Percentiles rank a stretch among this genome's conserved stretches.
These are phyloP conservation scores for Leptobrachium leishanense DNA, from an alignment of 2,113 vertebrate genomes.

Conservation along the genomic window DNA sequence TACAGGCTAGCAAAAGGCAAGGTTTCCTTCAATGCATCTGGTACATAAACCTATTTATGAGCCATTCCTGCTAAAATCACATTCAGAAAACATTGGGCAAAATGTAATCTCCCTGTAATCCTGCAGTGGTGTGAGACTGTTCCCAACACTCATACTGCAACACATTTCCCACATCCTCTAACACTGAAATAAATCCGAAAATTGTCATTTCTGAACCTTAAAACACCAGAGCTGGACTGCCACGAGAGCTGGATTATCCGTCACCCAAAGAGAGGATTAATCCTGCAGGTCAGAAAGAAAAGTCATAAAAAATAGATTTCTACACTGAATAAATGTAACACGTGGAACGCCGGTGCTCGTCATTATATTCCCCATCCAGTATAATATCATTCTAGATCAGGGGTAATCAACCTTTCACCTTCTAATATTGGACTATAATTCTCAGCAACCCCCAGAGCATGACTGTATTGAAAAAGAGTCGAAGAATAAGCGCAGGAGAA, in stretches of 20 bases:
- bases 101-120: not conserved
- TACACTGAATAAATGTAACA: constrained; percentile 4
- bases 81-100: not conserved
- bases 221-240: constrained; percentile 10
- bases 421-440: too few species aligned
- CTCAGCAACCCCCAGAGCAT: too few species aligned
- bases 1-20: too few species aligned
- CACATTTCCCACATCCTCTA: constrained; percentile 3
- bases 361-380: too few species aligned
- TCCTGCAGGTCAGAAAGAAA: not conserved
- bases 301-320: constrained; percentile 8
- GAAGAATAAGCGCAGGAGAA: too few species aligned
- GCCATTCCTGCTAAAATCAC: not conserved
- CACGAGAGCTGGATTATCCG: constrained; percentile 13
- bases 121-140: not conserved
- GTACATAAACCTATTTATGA: not conserved
- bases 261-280: constrained; percentile 21
- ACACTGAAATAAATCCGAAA: constrained; percentile 16
- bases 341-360: not conserved
- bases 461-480: too few species aligned
- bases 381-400: too few species aligned
- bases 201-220: constrained; percentile 22
- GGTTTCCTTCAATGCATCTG: too few species aligned
- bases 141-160: not conserved
- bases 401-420: too few species aligned